phyloP scores from a whole-genome alignment of 1,140 invertebrate genomes.

The Whitmania pigra region DNA sequence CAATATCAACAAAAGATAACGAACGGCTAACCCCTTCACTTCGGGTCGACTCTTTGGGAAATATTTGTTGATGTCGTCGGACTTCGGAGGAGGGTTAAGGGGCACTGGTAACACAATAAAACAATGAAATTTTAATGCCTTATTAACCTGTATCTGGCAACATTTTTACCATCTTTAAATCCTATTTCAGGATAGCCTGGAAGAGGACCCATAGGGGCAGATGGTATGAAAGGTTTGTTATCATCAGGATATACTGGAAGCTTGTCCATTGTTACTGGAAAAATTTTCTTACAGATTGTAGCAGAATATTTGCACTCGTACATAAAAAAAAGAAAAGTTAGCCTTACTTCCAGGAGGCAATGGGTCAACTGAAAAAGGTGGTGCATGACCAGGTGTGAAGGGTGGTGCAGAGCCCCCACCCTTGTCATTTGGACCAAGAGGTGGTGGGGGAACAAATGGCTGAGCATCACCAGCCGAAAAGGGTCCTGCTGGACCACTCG shows the following conservation, averaged over 20 bases:
- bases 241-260: slow-evolving; percentile 1
- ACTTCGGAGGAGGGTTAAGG: slow-evolving; percentile 1
- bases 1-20: background rate
- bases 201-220: slow-evolving; percentile 5
- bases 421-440: background rate
- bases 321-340: background rate
- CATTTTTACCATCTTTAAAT: background rate
- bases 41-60: slow-evolving; percentile 2
- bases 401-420: background rate
- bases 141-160: background rate
- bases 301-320: background rate
- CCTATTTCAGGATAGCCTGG: background rate
- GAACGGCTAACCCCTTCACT: background rate
- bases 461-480: background rate
- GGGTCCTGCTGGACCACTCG: background rate
- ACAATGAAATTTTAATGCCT: background rate
- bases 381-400: slow-evolving; percentile 5
- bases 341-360: slow-evolving; percentile 2
- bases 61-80: slow-evolving; percentile 5
- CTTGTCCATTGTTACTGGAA: slow-evolving; percentile 8
- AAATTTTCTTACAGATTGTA: background rate
- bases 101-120: background rate
- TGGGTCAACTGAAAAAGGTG: background rate
- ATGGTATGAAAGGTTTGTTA: slow-evolving; percentile 9
- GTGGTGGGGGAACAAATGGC: background rate